phyloP scores from a whole-genome alignment of 2,888 invertebrate genomes.

The Acanthosepion esculentum region DNA sequence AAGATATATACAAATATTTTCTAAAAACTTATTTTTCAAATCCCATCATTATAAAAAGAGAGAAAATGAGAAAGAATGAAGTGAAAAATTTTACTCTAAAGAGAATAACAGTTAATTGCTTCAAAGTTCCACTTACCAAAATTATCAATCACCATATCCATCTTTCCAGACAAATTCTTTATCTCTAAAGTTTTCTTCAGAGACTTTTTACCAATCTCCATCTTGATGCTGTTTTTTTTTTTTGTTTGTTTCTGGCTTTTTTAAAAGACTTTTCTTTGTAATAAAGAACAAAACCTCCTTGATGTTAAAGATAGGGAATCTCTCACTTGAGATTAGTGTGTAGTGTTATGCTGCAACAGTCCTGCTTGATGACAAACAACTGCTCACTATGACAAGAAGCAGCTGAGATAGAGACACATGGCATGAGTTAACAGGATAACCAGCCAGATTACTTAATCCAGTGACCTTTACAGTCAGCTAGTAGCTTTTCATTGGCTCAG shows the following conservation, averaged over 20 bases:
- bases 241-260: not conserved
- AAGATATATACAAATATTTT: no score
- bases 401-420: not conserved
- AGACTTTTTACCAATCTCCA: constrained; percentile 39
- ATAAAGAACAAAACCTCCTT: not conserved
- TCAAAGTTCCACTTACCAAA: constrained; percentile 37
- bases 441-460: not conserved
- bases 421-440: not conserved
- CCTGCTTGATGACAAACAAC: not conserved
- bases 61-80: not conserved
- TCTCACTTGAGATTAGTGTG: not conserved
- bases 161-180: constrained; percentile 40
- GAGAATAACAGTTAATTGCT: not conserved
- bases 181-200: constrained; percentile 40
- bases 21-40: no score
- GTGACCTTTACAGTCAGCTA: not conserved
- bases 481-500: not conserved
- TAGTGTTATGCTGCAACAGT: not conserved
- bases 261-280: not conserved
- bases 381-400: not conserved
- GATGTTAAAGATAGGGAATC: not conserved
- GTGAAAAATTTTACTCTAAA: no score
- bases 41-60: not conserved
- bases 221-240: not conserved
- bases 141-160: constrained; percentile 43